phyloP scores from a whole-genome alignment of 2,888 invertebrate species.

The Andrena praecox region DNA sequence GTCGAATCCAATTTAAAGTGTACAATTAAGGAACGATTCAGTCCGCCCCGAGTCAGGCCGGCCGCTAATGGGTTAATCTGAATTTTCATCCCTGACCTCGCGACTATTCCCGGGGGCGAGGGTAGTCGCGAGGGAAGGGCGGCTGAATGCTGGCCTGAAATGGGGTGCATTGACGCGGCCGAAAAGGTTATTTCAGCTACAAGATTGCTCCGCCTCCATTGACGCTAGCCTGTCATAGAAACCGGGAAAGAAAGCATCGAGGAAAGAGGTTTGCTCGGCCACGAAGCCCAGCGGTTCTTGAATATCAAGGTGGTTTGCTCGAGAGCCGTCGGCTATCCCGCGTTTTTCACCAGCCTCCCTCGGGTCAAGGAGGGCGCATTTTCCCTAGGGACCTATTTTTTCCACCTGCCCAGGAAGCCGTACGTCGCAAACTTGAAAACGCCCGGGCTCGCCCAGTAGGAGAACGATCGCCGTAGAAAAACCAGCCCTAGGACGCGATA shows the following conservation, averaged over 20 bases:
- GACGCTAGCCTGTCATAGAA: slow-evolving; percentile 37
- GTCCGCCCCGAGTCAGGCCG: too few species aligned
- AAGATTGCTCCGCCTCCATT: slow-evolving; percentile 58
- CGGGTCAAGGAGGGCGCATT: slow-evolving; percentile 52
- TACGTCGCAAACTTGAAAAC: neutral
- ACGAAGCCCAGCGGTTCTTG: slow-evolving; percentile 27
- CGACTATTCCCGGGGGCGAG: slow-evolving; percentile 26
- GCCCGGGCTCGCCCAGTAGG: neutral
- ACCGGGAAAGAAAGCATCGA: slow-evolving; percentile 24
- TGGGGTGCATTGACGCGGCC: slow-evolving; percentile 57
- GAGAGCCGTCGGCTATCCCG: neutral
- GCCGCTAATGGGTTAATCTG: slow-evolving; percentile 43
- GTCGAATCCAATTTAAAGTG: neutral
- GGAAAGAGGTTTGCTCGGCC: slow-evolving; percentile 24
- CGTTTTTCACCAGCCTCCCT: slow-evolving; percentile 9
- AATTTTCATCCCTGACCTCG: slow-evolving; percentile 55
- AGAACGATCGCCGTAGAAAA: slow-evolving; percentile 2
- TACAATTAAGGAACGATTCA: neutral
- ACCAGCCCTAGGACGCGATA: slow-evolving; percentile 9
- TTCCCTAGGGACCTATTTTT: slow-evolving; percentile 9
- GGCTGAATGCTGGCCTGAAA: slow-evolving; percentile 51
- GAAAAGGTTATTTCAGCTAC: slow-evolving; percentile 61
- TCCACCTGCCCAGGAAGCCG: slow-evolving; percentile 10
- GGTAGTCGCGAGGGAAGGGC: slow-evolving; percentile 15
- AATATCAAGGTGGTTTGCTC: slow-evolving; percentile 30